Base-by-base conservation (phyloP, 1,140 invertebrate genomes). In the Lordiphosa stackelbergi region DNA sequence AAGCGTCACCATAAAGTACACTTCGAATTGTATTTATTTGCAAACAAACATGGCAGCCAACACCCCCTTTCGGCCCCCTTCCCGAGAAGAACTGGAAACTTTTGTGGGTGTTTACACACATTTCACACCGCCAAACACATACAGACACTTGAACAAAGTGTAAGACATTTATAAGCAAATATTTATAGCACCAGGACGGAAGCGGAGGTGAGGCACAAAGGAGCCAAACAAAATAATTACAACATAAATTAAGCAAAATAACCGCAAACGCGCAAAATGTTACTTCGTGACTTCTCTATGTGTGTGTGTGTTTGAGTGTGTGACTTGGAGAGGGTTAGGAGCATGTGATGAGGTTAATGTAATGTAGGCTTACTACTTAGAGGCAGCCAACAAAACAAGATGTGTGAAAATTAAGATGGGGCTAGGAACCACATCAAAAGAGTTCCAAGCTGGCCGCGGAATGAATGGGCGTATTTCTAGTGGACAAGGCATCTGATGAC, bases 171-270 rank as follows among this genome's bases (percentile, higher is more conserved):
- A 68, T 68, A 70, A 70, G 64, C 53, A 70, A 70, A 70, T 68
- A 70, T 70, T 70, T 70, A 70, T 70, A 70, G 53, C 68, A 53
- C 48, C 31, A 43, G 52, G 37, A 28, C 36, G 13, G 40, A 35
- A 19, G 31, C 7, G 35, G n/a, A 22, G 41, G 28, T 22, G 36
- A n/a, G 16, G 5, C 24, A n/a, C 6, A 10, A 13, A n/a, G 43
- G 36, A 51, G 48, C 31, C 37, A 53, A 69, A 64, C 66, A 69
- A 72, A 72, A 69, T 72, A 72, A 72, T 72, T 72, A 72, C 69
- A 72, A 65, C 66, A 72, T 72, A 69, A 72, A 72, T 72, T 72
- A 69, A 69, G 66, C 60, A 72, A 72, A 72, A 69, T 69, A 72
- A 69, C 69, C 69, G 60, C 69, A 72, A 66, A 68, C 59, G 68